Percentiles rank a stretch among this genome's conserved stretches.
phyloP scores from a whole-genome alignment of 2,113 vertebrate genomes.

The Triplophysa rosa region DNA sequence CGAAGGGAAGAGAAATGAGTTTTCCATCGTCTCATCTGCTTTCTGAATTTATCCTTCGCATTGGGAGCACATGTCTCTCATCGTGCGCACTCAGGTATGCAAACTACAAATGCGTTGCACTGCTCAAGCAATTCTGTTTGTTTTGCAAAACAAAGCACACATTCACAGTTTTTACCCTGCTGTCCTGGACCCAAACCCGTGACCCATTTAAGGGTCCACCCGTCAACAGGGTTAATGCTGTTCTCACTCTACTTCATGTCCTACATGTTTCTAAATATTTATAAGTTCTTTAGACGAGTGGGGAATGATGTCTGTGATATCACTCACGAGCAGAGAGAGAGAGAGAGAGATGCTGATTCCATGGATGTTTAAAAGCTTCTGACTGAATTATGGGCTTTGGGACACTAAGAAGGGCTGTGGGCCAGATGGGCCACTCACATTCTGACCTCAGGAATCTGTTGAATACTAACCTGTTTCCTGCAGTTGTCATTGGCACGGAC shows the following conservation, averaged over 20 bases:
- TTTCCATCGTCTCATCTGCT: background rate
- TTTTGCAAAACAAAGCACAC: too few species aligned
- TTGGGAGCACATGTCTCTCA: background rate
- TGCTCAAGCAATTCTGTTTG: too few species aligned
- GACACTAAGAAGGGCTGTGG: slow-evolving; percentile 44
- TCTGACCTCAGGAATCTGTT: slow-evolving; percentile 14
- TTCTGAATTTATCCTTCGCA: too few species aligned
- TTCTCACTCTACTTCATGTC: background rate
- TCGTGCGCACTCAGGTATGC: background rate
- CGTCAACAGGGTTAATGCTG: background rate
- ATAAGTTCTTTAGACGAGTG: background rate
- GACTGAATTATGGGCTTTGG: slow-evolving; percentile 48
- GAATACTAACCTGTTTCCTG: slow-evolving; percentile 14
- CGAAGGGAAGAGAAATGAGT: background rate
- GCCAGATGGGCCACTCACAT: slow-evolving; percentile 50
- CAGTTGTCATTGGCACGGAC: too few species aligned
- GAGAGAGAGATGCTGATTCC: slow-evolving; percentile 5
- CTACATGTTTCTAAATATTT: background rate
- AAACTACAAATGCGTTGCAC: too few species aligned
- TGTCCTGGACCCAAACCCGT: background rate
- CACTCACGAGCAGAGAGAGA: slow-evolving; percentile 1
- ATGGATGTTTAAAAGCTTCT: slow-evolving; percentile 49
- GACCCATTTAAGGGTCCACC: background rate
- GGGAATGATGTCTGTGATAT: background rate
- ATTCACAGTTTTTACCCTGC: too few species aligned